phyloP scores from a whole-genome alignment of 2,888 invertebrate genomes.

The Stramonita haemastoma region DNA sequence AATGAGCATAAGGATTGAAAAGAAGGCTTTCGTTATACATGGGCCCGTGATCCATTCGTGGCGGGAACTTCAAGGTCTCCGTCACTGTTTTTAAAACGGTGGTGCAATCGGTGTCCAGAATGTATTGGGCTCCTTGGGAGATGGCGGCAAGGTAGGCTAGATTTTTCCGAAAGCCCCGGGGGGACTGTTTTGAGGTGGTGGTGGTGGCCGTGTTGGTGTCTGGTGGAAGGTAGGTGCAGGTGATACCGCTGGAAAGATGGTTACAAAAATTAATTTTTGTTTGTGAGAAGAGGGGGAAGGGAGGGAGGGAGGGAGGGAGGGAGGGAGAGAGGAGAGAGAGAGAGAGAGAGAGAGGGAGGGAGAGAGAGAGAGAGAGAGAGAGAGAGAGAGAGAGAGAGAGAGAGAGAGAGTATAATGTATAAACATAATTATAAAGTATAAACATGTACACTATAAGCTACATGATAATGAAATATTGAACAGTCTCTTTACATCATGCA shows the following conservation, averaged over 20 bases:
- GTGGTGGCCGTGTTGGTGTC: background rate
- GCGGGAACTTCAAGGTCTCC: background rate
- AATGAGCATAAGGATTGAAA: constrained; percentile 39
- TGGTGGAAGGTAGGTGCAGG: background rate
- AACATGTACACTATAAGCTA: no score
- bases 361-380: background rate
- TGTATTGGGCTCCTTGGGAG: background rate
- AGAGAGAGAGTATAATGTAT: background rate
- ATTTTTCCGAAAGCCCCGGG: constrained; percentile 2
- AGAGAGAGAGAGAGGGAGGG: background rate
- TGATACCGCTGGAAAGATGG: background rate
- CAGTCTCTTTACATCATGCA: no score
- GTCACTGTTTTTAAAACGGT: background rate
- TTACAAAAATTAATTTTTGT: background rate
- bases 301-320: no score
- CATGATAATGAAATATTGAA: no score
- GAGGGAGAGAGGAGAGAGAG: background rate
- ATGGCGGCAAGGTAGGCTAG: constrained; percentile 33
- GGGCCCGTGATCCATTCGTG: background rate
- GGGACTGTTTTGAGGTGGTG: background rate
- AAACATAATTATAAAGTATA: no score
- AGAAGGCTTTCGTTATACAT: constrained; percentile 36
- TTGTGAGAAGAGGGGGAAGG: no score
- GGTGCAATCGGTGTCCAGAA: constrained; percentile 33
- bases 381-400: no score